Evolutionary conservation across 2,113 vertebrate species (phyloP).

Genomic region (Cephalopholis sonnerati): DNA sequence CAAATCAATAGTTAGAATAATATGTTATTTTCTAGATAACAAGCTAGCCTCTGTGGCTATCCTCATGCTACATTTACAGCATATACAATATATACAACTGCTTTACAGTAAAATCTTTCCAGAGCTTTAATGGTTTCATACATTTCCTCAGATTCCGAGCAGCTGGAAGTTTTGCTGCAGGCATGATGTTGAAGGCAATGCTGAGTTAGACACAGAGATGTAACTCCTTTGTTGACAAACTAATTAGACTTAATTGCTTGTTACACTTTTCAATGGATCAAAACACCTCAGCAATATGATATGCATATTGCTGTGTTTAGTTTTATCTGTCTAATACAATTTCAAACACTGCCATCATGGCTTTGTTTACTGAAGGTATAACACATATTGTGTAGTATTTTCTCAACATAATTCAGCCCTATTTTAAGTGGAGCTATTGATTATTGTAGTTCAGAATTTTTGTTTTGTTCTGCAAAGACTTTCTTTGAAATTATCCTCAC

Average conservation of each 20-base stretch:
- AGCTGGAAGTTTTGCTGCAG: neutral
- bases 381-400: neutral
- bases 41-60: neutral
- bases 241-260: rapidly evolving
- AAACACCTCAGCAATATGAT: neutral
- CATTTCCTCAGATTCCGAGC: neutral
- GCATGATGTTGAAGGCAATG: neutral
- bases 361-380: neutral
- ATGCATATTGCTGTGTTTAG: neutral
- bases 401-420: neutral
- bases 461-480: neutral
- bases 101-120: neutral
- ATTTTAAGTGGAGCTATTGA: neutral
- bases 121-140: neutral
- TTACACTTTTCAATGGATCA: neutral
- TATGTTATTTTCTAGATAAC: neutral
- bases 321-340: neutral
- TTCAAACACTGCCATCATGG: neutral
- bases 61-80: neutral
- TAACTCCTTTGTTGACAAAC: neutral
- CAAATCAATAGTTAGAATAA: neutral
- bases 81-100: too few species aligned
- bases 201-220: neutral
- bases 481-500: neutral
- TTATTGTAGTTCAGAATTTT: neutral